A percentile compares a stretch with the other conserved stretches of the same genome.
Conservation (phyloP, 2,797 vertebrate species). For the Hoplostethus mediterraneus region DNA sequence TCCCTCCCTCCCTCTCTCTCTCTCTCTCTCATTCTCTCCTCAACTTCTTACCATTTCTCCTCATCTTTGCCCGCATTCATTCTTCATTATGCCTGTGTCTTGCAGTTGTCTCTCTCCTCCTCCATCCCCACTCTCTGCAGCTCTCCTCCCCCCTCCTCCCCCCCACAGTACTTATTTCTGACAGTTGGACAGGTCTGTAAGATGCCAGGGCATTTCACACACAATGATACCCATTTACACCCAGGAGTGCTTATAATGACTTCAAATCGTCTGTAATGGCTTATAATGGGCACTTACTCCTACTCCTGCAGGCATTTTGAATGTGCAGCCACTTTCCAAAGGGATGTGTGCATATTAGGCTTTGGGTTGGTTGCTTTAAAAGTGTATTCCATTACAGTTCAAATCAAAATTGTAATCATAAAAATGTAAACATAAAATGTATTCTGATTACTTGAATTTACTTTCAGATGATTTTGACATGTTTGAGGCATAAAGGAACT, state of each 20-base stretch:
- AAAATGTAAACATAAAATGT: no score
- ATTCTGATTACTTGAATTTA: no score
- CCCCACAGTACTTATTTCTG: constrained; percentile 59
- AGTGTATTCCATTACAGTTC: no score
- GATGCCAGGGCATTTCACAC: constrained; percentile 62
- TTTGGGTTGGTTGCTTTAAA: neutral
- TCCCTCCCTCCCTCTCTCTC: neutral
- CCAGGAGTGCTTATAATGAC: constrained; percentile 72
- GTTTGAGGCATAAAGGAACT: no score
- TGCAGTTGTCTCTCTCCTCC: neutral
- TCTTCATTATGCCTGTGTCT: neutral
- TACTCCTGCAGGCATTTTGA: constrained; percentile 50
- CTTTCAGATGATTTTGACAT: no score
- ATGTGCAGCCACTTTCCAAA: constrained; percentile 7
- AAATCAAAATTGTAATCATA: no score
- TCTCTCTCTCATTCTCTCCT: neutral
- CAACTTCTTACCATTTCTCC: neutral
- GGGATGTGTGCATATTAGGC: neutral
- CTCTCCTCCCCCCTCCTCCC: constrained; percentile 20
- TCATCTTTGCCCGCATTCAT: neutral
- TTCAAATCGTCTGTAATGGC: constrained; percentile 71
- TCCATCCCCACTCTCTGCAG: constrained; percentile 4
- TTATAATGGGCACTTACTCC: constrained; percentile 67
- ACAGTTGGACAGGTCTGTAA: constrained; percentile 73
- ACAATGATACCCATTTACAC: constrained; percentile 67